Evolutionary conservation across 2,797 vertebrate genomes (phyloP).

Genomic region (Halcyon chelicuti): DNA sequence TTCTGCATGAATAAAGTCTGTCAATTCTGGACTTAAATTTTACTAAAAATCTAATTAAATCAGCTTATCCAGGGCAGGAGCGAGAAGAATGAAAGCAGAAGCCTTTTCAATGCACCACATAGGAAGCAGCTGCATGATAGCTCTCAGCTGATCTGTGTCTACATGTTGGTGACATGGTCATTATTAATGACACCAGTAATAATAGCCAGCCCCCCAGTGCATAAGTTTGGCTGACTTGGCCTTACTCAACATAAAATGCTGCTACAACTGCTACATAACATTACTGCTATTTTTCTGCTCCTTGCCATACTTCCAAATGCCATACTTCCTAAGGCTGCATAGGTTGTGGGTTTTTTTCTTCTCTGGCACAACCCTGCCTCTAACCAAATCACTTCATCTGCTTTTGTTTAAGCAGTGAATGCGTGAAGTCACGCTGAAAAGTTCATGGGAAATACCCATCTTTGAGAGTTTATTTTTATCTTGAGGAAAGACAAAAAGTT

Average conservation of each 20-base stretch:
- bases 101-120: neutral
- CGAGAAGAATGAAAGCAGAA: neutral
- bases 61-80: neutral
- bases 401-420: neutral
- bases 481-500: neutral
- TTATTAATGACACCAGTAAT: neutral
- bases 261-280: neutral
- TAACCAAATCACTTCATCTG: neutral
- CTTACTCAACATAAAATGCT: neutral
- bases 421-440: neutral
- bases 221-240: neutral
- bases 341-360: neutral
- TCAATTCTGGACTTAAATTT: neutral
- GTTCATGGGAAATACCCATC: neutral
- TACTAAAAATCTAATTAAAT: neutral
- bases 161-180: neutral
- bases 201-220: neutral
- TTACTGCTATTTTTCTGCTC: neutral
- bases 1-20: neutral
- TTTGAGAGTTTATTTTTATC: neutral
- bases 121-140: neutral
- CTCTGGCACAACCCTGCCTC: neutral
- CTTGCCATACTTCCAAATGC: neutral
- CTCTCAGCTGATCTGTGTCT: neutral
- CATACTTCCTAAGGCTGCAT: neutral